A percentile compares a stretch with the other conserved stretches of the same genome.
Conservation (phyloP, 1,140 invertebrate species). For the Lepidurus arcticus region DNA sequence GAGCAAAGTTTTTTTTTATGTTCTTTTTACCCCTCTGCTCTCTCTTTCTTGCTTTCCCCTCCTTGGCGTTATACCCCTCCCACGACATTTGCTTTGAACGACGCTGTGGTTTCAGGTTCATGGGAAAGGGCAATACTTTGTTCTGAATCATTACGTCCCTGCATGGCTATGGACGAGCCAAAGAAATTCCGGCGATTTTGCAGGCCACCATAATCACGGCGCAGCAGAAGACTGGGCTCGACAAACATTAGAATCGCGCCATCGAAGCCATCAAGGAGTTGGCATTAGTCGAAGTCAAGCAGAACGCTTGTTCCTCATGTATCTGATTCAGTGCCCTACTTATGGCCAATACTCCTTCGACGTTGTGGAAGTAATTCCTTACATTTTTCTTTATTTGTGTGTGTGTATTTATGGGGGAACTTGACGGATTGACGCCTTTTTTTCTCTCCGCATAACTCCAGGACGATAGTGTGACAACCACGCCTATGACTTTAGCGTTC, state of each 20-base stretch:
- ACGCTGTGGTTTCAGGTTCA: constrained; percentile 29
- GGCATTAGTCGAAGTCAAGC: constrained; percentile 24
- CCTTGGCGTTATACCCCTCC: not conserved
- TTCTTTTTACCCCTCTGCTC: not conserved
- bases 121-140: constrained; percentile 31
- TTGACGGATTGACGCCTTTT: not conserved
- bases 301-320: constrained; percentile 26
- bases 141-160: constrained; percentile 32
- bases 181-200: not conserved
- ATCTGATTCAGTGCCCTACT: constrained; percentile 29
- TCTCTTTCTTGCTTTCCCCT: too few relatives aligned
- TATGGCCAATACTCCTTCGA: constrained; percentile 31
- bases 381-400: not conserved
- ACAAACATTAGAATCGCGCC: constrained; percentile 21
- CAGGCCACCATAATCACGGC: not conserved
- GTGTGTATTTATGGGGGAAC: not conserved
- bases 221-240: constrained; percentile 13
- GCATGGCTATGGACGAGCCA: constrained; percentile 11
- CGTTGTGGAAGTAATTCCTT: constrained; percentile 28
- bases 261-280: constrained; percentile 18
- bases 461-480: constrained; percentile 30
- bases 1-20: not conserved
- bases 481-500: constrained; percentile 28
- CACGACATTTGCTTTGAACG: constrained; percentile 6
- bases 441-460: not conserved